Evolutionary conservation across 2,797 vertebrate genomes (phyloP).

Genomic region (Molossus molossus): DNA sequence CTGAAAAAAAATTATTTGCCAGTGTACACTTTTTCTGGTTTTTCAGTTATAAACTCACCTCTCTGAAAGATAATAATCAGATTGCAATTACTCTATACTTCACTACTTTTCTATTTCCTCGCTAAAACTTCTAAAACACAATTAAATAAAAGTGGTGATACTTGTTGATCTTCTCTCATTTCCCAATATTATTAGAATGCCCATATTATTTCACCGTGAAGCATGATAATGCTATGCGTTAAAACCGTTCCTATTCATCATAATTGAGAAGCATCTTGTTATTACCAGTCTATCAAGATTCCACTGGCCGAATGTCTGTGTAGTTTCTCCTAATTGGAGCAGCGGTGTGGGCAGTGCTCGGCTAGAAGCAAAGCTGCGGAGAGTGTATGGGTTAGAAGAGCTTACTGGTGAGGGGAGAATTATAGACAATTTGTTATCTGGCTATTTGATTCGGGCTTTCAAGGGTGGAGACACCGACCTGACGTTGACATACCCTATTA

Average conservation of each 20-base stretch:
- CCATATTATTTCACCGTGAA: background rate
- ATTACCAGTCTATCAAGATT: background rate
- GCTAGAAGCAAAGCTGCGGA: background rate
- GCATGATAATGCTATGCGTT: background rate
- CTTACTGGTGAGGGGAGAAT: background rate
- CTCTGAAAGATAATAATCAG: background rate
- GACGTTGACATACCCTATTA: background rate
- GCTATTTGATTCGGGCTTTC: background rate
- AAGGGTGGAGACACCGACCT: background rate
- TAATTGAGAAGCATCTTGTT: slow-evolving; percentile 31
- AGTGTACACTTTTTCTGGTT: background rate
- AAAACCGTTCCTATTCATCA: background rate
- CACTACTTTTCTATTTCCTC: slow-evolving; percentile 1
- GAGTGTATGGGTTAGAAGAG: background rate
- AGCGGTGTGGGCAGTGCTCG: background rate
- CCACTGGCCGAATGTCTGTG: background rate
- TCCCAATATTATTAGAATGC: background rate
- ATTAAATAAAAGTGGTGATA: background rate
- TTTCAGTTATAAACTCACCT: background rate
- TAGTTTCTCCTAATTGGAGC: background rate
- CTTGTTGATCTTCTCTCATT: background rate
- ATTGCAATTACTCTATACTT: background rate
- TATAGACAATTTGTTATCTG: background rate
- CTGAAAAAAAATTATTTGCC: background rate
- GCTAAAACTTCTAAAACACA: slow-evolving; percentile 26